Evolutionary conservation across 2,113 vertebrate genomes (phyloP), one percentile per base, ranked within the genome.

Genomic region (Bujurquina vittata): DNA sequence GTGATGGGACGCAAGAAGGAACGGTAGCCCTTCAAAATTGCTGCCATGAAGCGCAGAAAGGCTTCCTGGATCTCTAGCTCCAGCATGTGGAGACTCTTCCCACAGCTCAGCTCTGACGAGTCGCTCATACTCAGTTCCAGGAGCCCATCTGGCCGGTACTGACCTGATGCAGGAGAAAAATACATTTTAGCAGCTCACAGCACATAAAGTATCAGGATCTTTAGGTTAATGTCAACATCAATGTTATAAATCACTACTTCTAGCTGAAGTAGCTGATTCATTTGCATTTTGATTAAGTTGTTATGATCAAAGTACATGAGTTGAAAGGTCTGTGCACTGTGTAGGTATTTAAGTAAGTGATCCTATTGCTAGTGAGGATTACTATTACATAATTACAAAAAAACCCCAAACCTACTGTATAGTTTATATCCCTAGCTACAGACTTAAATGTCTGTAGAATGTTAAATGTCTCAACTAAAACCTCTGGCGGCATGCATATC

Each of bases 11-110:
- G 94, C 75, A 99, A 92, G 62, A 98, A 99, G 1, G 96, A 96
- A 58, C 98, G 96, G 93, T 99, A 99, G 72, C 98, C 98, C 93
- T 98, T 99, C 72, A 99, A 93, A 83, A 99, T 97, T 54, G 98
- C 98, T 11, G 98, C 98, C 98, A 99, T 99, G 92, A 99, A 99
- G 91, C 95, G 96, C 62, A 99, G 95, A 93, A 99, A 99, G 17
- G 98, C 97, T 87, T 99, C 98, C 87, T 99, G 98, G 89, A 99
- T 99, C 95, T 99, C 98, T 93, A 99, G 87, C 93, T 99, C 98
- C 92, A 99, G 91, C 8, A 95, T 94, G 88, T 99, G 97, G 49
- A 98, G 83, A 69, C 95, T 98, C 82, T 97, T 98, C 77, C 97
- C 97, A 17, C 93, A 90, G 77, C 95, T 97, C 92, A 96, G 96